Percentiles rank a stretch among this genome's conserved stretches.
phyloP scores from a whole-genome alignment of 1,140 invertebrate species.

The Drosophila ambigua region DNA sequence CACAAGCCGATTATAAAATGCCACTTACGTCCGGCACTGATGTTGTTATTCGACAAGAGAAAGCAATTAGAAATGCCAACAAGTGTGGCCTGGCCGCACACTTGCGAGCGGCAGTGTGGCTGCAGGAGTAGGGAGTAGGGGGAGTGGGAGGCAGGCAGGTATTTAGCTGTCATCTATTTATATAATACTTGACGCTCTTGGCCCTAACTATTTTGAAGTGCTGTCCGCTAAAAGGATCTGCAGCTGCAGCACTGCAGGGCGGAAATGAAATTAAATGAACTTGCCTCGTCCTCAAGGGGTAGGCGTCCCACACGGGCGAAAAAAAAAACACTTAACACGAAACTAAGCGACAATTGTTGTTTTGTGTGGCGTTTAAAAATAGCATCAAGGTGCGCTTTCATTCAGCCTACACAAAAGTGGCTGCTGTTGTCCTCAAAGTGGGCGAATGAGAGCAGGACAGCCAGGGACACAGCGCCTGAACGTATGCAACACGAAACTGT shows the following conservation, averaged over 20 bases:
- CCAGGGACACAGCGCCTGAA: neutral
- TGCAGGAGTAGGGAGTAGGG: too few relatives aligned
- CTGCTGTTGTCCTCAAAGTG: constrained; percentile 49
- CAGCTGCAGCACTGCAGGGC: constrained; percentile 1
- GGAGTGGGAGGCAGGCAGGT: neutral
- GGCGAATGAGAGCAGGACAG: constrained; percentile 14
- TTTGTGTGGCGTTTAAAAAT: constrained; percentile 68
- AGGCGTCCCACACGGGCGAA: constrained; percentile 4
- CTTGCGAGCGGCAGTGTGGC: too few relatives aligned
- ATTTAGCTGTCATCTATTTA: constrained; percentile 54
- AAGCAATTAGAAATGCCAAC: constrained; percentile 5
- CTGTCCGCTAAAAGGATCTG: constrained; percentile 40
- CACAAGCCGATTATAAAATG: constrained; percentile 41
- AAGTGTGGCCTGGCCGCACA: neutral
- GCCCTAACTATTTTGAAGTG: constrained; percentile 62
- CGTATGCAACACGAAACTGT: constrained; percentile 48
- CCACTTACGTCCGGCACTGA: constrained; percentile 10
- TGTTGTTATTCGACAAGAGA: constrained; percentile 1
- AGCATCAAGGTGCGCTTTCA: constrained; percentile 75
- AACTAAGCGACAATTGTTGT: constrained; percentile 74
- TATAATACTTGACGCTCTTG: constrained; percentile 66
- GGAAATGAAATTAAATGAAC: constrained; percentile 39
- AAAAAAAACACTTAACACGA: constrained; percentile 65
- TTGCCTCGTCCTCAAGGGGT: constrained; percentile 40
- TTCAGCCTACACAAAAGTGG: constrained; percentile 52